Percentiles rank a stretch among this genome's conserved stretches.
These are phyloP conservation scores for Cottus gobio DNA, from an alignment of 2,113 vertebrate genomes.

Conservation along the genomic window DNA sequence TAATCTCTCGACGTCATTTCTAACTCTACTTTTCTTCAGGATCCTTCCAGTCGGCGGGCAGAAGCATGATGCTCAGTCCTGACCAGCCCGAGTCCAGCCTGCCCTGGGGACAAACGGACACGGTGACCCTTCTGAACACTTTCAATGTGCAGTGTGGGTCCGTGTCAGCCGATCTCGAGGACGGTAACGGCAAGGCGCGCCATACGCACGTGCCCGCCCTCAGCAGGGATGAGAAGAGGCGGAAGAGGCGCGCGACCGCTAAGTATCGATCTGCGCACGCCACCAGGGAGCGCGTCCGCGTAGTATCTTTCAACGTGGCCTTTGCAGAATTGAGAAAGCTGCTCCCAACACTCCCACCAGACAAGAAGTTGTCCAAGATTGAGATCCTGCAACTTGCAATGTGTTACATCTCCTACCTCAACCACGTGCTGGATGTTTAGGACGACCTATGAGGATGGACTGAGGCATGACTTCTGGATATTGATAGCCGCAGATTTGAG, in stretches of 20 bases:
- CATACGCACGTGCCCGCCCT: slow-evolving; percentile 79
- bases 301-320: slow-evolving; percentile 85
- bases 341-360: slow-evolving; percentile 85
- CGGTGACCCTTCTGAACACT: slow-evolving; percentile 84
- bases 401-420: slow-evolving; percentile 88
- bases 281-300: slow-evolving; percentile 81
- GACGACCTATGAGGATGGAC: not conserved
- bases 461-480: not conserved
- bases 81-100: slow-evolving; percentile 87
- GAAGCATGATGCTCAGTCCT: slow-evolving; percentile 89
- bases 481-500: not conserved
- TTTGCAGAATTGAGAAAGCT: slow-evolving; percentile 84
- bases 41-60: not conserved
- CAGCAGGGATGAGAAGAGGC: slow-evolving; percentile 89
- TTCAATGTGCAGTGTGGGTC: slow-evolving; percentile 76
- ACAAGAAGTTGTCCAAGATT: slow-evolving; percentile 87
- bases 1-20: not conserved
- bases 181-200: slow-evolving; percentile 61
- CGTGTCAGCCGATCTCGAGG: slow-evolving; percentile 76
- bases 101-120: slow-evolving; percentile 85
- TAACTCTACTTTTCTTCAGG: not conserved
- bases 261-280: slow-evolving; percentile 80
- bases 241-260: slow-evolving; percentile 76
- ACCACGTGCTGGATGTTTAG: slow-evolving; percentile 87
- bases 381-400: slow-evolving; percentile 86